Evolutionary conservation across 2,888 invertebrate species (phyloP).

Genomic region (Pseudeuparius sepicola): DNA sequence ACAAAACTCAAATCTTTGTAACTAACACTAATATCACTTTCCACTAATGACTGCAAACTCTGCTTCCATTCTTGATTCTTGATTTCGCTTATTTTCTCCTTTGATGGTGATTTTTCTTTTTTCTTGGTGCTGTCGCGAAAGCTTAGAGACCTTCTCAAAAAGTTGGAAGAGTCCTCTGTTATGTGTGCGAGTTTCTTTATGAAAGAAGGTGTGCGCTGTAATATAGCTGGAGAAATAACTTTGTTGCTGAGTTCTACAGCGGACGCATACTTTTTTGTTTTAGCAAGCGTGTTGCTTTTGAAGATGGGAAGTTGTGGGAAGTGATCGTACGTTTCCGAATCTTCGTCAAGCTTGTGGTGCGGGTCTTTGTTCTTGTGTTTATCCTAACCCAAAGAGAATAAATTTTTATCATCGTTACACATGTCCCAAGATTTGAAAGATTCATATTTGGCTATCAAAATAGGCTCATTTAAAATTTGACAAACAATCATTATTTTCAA

Average conservation of each 20-base stretch:
- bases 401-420: too few species aligned
- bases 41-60: conserved; percentile 44
- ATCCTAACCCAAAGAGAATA: too few species aligned
- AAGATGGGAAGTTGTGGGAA: conserved; percentile 26
- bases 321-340: conserved; percentile 28
- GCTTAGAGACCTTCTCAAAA: conserved; percentile 35
- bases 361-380: conserved; percentile 25
- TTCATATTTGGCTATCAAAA: too few species aligned
- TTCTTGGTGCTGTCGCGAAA: conserved; percentile 33
- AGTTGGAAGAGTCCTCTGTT: conserved; percentile 31
- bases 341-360: conserved; percentile 26
- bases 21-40: conserved; percentile 46
- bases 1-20: conserved; percentile 48
- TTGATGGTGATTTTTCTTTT: conserved; percentile 26
- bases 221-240: conserved; percentile 10
- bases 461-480: too few species aligned
- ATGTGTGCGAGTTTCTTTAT: conserved; percentile 32
- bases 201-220: conserved; percentile 32
- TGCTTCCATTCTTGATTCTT: conserved; percentile 42
- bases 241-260: conserved; percentile 29
- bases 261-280: conserved; percentile 28
- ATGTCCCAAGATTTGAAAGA: too few species aligned
- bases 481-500: too few species aligned
- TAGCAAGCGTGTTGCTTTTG: conserved; percentile 21
- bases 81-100: conserved; percentile 33